Evolutionary conservation across 2,113 vertebrate species (phyloP).

Genomic region (Boulengeromyrus knoepffleri): DNA sequence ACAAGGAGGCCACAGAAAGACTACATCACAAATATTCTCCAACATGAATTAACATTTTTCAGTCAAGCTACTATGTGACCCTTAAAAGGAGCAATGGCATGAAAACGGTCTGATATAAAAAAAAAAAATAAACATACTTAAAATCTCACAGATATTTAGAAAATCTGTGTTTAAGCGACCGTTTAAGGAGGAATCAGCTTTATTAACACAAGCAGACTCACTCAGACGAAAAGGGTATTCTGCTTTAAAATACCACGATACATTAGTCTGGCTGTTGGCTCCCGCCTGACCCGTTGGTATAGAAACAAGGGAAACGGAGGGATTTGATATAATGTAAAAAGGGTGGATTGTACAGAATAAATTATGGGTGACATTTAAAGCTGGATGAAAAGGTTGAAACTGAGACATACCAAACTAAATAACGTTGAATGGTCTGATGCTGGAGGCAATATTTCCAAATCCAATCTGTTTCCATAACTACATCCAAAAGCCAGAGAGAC

Average conservation of each 20-base stretch:
- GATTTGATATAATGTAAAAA: conserved; percentile 40
- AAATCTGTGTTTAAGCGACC: background rate
- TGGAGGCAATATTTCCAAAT: conserved; percentile 43
- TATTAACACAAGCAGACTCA: background rate
- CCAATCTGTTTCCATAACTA: conserved; percentile 32
- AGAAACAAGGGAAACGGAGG: conserved; percentile 29
- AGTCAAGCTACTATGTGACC: background rate
- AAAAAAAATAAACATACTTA: background rate
- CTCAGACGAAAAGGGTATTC: background rate
- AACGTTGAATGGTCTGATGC: conserved; percentile 46
- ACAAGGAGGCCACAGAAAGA: background rate
- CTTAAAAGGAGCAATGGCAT: background rate
- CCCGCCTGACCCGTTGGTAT: conserved; percentile 24
- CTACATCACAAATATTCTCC: background rate
- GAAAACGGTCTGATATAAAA: background rate
- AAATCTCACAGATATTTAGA: background rate
- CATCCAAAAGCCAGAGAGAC: conserved; percentile 23
- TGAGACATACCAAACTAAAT: conserved; percentile 48
- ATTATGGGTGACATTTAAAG: conserved; percentile 55
- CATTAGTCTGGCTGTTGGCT: conserved; percentile 33
- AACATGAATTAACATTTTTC: background rate
- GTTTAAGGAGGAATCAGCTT: background rate
- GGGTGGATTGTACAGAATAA: conserved; percentile 41
- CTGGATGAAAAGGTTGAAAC: conserved; percentile 59
- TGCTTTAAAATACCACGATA: conserved; percentile 13